Evolutionary conservation across 2,888 invertebrate genomes (phyloP), one percentile per base, ranked within the genome.

Genomic region (Sinelater perroti): DNA sequence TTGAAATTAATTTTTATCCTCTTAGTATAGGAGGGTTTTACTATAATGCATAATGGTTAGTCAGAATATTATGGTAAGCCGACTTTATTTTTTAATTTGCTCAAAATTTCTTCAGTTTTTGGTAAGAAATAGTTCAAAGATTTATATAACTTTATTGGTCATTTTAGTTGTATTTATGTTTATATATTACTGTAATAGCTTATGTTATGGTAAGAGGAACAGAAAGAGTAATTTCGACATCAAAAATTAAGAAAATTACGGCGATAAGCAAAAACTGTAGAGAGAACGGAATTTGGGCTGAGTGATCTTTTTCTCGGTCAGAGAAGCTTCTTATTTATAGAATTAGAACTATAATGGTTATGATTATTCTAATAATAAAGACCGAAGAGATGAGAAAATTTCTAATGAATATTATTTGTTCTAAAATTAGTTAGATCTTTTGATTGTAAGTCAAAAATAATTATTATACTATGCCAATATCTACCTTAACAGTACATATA

Each of bases 371-470:
- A 62, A 81, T 38, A 2, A 24, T 4, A 1, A 40, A 13, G 10
- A 14, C 10, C 26, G 7, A 13, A 13, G 11, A 2, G n/a, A 38
- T 1, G 7, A 13, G 1, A 2, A n/a, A 8, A 38, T 60, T 62
- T 69, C 70, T 70, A 80, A 72, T 71, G 68, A 78, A 74, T 70
- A 83, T 84, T 84, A 85, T 82, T 83, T 83, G 82, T 81, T 84
- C 82, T 85, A 82, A 79, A n/a, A n/a, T 62, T 72, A 68, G 65
- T 78, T 82, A 85, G 81, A 80, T 83, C 77, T 82, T 83, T 84
- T 86, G 82, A 86, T 87, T 87, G 86, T 86, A 87, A 87, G 78
- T 86, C 82, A 87, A 83, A 81, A 83, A 84, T 87, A 87, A 82
- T 85, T 75, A 72, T 80, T 86, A 85, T 86, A 86, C 80, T 87